These are phyloP conservation scores for Helobdella robusta DNA, from an alignment of 2,888 invertebrate genomes.

Conservation along the genomic window DNA sequence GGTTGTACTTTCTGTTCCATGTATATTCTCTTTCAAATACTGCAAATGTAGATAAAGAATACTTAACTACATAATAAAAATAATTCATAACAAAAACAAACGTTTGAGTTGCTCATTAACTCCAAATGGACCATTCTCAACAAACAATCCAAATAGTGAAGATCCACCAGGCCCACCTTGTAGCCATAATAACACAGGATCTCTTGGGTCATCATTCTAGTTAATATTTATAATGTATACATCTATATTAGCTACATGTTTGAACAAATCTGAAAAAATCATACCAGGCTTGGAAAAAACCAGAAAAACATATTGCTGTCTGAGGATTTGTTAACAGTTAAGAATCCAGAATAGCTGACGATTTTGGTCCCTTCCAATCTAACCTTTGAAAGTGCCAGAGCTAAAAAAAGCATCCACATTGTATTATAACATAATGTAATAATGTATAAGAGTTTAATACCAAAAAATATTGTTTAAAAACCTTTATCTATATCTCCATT, in stretches of 20 bases:
- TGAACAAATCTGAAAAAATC: no score
- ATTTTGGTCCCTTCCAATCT: conserved; percentile 39
- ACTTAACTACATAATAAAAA: neutral
- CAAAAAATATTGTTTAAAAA: no score
- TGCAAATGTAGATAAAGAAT: conserved; percentile 32
- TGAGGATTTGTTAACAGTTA: conserved; percentile 69
- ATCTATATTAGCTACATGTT: no score
- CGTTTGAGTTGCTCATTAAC: conserved; percentile 50
- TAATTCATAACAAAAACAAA: conserved; percentile 25
- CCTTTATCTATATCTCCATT: conserved; percentile 60
- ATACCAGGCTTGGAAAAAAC: conserved; percentile 72
- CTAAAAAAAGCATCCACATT: conserved; percentile 11
- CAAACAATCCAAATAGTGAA: conserved; percentile 51
- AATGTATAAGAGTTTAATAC: no score
- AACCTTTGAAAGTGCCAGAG: conserved; percentile 26
- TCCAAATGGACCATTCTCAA: conserved; percentile 70
- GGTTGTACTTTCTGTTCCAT: conserved; percentile 69
- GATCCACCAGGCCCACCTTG: conserved; percentile 51
- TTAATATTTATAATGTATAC: neutral
- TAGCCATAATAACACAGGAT: conserved; percentile 49
- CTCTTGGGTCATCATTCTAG: conserved; percentile 21
- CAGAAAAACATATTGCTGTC: conserved; percentile 81
- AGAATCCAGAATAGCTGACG: conserved; percentile 65
- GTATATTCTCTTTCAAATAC: conserved; percentile 61
- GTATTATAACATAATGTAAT: no score